Conservation (phyloP, 2,113 vertebrate genomes). For the Ceyx melanurus region DNA sequence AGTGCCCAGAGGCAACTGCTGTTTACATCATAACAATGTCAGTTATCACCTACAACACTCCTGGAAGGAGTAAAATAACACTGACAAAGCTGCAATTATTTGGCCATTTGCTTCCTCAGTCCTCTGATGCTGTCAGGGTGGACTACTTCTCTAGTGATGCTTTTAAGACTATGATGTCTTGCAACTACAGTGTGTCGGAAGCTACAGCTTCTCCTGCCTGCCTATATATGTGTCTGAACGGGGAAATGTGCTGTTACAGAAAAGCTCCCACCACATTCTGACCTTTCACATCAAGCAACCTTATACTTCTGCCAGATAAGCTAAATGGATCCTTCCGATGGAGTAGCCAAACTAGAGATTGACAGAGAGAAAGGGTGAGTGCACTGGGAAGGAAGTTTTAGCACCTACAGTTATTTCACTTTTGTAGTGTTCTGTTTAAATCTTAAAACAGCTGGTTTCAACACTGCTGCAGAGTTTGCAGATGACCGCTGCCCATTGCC, state of each 20-base stretch:
- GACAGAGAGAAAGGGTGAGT: background rate
- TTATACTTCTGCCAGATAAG: background rate
- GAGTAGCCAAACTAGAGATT: background rate
- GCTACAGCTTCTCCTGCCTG: background rate
- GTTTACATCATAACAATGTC: background rate
- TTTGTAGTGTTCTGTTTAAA: background rate
- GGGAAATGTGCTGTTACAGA: background rate
- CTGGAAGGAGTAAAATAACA: background rate
- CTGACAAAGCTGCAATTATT: background rate
- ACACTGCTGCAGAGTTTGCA: background rate
- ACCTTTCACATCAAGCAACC: background rate
- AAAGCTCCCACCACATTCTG: rapidly evolving
- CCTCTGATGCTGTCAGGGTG: background rate
- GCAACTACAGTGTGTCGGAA: rapidly evolving
- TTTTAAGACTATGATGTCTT: background rate
- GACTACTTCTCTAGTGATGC: background rate
- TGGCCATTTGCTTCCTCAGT: background rate
- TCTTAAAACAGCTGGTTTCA: rapidly evolving
- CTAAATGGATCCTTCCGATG: rapidly evolving
- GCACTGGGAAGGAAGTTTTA: background rate
- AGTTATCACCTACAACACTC: constrained; percentile 26
- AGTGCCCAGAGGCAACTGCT: background rate
- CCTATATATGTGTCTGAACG: rapidly evolving
- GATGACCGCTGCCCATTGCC: rapidly evolving
- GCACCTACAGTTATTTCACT: background rate